Evolutionary conservation across 2,797 vertebrate genomes (phyloP).

Genomic region (Rhinophrynus dorsalis): DNA sequence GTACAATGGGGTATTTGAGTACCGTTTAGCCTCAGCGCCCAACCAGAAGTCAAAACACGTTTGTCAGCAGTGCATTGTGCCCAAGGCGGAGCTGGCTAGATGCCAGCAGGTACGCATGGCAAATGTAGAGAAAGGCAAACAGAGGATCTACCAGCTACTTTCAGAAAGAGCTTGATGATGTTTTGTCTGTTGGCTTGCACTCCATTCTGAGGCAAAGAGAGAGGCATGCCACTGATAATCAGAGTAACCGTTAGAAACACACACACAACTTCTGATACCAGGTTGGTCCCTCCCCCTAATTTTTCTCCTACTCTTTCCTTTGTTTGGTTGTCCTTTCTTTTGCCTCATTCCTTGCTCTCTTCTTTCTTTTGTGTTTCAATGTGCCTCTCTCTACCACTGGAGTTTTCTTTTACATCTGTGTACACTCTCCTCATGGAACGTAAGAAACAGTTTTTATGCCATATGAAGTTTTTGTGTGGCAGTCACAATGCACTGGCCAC

Average conservation of each 20-base stretch:
- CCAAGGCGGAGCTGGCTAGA: no score
- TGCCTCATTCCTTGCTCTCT: neutral
- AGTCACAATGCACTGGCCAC: no score
- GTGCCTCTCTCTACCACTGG: neutral
- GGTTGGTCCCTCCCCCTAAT: neutral
- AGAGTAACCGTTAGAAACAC: no score
- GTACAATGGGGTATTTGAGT: no score
- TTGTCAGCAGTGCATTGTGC: no score
- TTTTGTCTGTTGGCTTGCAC: constrained; percentile 75
- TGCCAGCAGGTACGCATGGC: no score
- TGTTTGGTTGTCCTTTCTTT: neutral
- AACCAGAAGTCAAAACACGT: no score
- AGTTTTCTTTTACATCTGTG: neutral
- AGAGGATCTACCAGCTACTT: constrained; percentile 65
- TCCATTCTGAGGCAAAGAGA: constrained; percentile 83
- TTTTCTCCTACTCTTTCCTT: neutral
- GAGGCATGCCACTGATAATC: constrained; percentile 61
- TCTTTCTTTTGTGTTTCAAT: neutral
- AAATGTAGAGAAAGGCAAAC: neutral
- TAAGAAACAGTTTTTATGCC: no score
- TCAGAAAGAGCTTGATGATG: constrained; percentile 83
- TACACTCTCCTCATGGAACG: neutral
- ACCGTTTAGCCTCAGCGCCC: no score
- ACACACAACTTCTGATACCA: no score
- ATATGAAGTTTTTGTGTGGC: no score